These are phyloP conservation scores for Kuschelorhynchus macadamiae DNA, from an alignment of 2,888 invertebrate species.

Conservation along the genomic window DNA sequence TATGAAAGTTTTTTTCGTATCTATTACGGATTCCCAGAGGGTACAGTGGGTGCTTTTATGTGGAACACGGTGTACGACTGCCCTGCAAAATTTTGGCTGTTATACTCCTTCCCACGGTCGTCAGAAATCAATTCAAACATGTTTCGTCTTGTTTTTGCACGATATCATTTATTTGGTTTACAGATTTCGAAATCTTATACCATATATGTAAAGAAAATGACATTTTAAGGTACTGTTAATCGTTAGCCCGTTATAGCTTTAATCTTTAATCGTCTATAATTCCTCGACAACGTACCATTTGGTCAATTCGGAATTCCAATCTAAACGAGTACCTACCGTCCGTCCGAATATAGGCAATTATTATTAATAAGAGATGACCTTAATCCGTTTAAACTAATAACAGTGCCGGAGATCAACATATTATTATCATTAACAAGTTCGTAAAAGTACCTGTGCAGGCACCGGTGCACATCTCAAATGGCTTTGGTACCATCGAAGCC, in stretches of 20 bases:
- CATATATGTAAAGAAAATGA: too few species aligned
- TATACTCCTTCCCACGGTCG: too few species aligned
- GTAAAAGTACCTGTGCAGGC: slow-evolving; percentile 42
- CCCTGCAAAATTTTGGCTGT: too few species aligned
- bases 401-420: slow-evolving; percentile 38
- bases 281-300: slow-evolving; percentile 11
- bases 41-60: too few species aligned
- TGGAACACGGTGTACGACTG: too few species aligned
- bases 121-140: too few species aligned
- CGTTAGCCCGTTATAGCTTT: neutral
- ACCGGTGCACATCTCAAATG: slow-evolving; percentile 37
- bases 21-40: too few species aligned
- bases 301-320: slow-evolving; percentile 11
- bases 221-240: too few species aligned
- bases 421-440: slow-evolving; percentile 45
- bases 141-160: too few species aligned
- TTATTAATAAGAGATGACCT: slow-evolving; percentile 42
- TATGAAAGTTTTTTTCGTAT: too few species aligned
- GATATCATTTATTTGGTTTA: too few species aligned
- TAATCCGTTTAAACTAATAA: slow-evolving; percentile 46
- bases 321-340: slow-evolving; percentile 11
- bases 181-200: too few species aligned
- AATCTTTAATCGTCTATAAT: neutral
- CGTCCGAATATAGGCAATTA: slow-evolving; percentile 27
- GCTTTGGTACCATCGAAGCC: slow-evolving; percentile 20